These are phyloP conservation scores for Myotis findleyi DNA, from an alignment of 2,797 vertebrate species.

Conservation along the genomic window DNA sequence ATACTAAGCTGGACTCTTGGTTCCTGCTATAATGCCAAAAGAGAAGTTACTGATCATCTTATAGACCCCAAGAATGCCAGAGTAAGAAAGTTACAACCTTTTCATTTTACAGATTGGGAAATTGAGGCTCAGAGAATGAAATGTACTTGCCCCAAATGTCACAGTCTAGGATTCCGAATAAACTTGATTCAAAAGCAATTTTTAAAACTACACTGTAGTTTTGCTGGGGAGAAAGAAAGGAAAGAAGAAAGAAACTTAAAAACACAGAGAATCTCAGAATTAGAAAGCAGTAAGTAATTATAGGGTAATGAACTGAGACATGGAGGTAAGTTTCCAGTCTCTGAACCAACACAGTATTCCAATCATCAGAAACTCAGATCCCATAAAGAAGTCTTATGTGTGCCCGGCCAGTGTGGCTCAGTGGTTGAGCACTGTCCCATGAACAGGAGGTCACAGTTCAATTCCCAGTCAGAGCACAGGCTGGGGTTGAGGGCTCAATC, in stretches of 20 bases:
- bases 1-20: background rate
- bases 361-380: background rate
- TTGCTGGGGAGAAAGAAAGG: background rate
- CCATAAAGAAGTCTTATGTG: background rate
- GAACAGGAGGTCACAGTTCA: too few relatives aligned
- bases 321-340: background rate
- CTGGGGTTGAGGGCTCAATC: too few relatives aligned
- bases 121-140: conserved; percentile 42
- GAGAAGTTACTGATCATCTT: background rate
- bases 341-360: background rate
- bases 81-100: background rate
- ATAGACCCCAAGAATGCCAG: background rate
- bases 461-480: too few relatives aligned
- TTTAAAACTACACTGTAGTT: background rate
- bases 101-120: conserved; percentile 26
- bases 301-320: conserved; percentile 36
- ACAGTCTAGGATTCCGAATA: conserved; percentile 28
- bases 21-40: background rate
- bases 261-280: conserved; percentile 37
- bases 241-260: conserved; percentile 37
- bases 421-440: too few relatives aligned
- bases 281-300: conserved; percentile 29
- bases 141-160: conserved; percentile 23
- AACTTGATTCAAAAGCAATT: conserved; percentile 6
- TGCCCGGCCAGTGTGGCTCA: too few relatives aligned